phyloP scores from a whole-genome alignment of 2,797 vertebrate species.

The Triplophysa yarkandensis region DNA sequence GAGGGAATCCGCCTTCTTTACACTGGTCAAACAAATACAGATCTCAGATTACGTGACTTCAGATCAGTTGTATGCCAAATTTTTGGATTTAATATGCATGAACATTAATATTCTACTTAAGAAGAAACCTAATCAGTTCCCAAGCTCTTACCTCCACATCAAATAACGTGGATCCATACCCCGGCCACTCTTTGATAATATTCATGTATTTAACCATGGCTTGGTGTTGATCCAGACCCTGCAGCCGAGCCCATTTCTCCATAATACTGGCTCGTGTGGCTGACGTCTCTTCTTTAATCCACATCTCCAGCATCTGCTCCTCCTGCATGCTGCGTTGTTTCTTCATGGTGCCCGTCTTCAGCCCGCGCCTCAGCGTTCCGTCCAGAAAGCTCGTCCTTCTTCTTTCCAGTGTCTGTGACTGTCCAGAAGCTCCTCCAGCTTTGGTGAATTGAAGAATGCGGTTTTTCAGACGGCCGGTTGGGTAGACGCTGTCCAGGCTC shows the following conservation, averaged over 20 bases:
- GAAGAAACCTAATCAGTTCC: too few relatives aligned
- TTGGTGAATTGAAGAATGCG: slow-evolving; percentile 90
- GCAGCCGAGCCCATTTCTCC: slow-evolving; percentile 87
- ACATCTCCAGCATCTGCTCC: slow-evolving; percentile 96
- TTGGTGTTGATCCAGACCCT: slow-evolving; percentile 87
- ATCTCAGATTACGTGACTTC: not conserved
- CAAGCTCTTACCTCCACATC: slow-evolving; percentile 83
- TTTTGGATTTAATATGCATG: not conserved
- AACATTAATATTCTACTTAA: too few relatives aligned
- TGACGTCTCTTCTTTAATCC: slow-evolving; percentile 92
- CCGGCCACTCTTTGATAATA: slow-evolving; percentile 89
- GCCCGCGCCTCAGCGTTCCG: slow-evolving; percentile 83
- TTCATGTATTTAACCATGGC: slow-evolving; percentile 94
- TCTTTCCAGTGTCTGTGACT: slow-evolving; percentile 85
- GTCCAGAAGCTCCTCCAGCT: slow-evolving; percentile 63
- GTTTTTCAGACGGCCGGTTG: slow-evolving; percentile 82
- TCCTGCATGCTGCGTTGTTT: slow-evolving; percentile 88
- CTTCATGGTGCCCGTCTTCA: slow-evolving; percentile 88
- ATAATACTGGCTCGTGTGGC: slow-evolving; percentile 84
- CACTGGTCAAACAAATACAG: slow-evolving; percentile 70
- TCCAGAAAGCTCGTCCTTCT: slow-evolving; percentile 90
- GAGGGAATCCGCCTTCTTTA: slow-evolving; percentile 92
- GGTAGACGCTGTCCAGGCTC: slow-evolving; percentile 85
- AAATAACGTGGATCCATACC: slow-evolving; percentile 90
- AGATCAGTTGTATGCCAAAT: not conserved